Base-by-base conservation (phyloP, 2,113 vertebrate species). In the Ondatra zibethicus region DNA sequence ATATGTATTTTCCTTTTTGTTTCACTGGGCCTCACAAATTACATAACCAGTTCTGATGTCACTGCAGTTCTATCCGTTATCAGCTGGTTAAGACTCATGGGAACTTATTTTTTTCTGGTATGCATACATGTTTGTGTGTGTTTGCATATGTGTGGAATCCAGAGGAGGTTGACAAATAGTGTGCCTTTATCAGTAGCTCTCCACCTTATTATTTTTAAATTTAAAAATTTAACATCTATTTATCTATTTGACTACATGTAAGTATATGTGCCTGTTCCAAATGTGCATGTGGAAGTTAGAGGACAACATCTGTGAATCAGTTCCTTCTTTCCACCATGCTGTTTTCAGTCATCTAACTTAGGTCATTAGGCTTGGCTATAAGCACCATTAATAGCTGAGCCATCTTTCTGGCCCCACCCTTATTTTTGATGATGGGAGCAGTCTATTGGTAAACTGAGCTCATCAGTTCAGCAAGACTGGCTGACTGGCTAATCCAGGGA, bases 1-100 rank as follows among this genome's bases (percentile, higher is more conserved):
- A 8, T 95, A 45, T 65, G 7, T 39, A 85, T 72, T 94, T 97
- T 92, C 11, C 65, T 85, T 92, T 94, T 76, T 17, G 52, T 75
- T 87, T 92, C 50, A 92, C 21, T 31, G 36, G 68, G 63, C 9
- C 80, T 39, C 50, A 33, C 14, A 93, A 85, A 89, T 94, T 87
- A 81, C 55, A 17, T 87, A 93, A 84, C 31, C 7, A 10, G 3
- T 97, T 63, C 55, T 95, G 52, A 82, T 42, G 9, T 58, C 10
- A 82, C 68, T 80, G 72, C 5, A 77, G 25, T 86, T 82, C 39
- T 73, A 73, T 65, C 14, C 61, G 27, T 47, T n/a, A 88, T 91
- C 78, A 94, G 70, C 12, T 73, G 68, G 33, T 80, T 12, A 96
- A 93, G 77, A 94, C 27, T 94, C 47, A 61, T 21, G 39, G 39